A percentile compares a stretch with the other conserved stretches of the same genome.
Conservation (phyloP, 2,888 invertebrate species). For the Dolichomitus sp. region DNA sequence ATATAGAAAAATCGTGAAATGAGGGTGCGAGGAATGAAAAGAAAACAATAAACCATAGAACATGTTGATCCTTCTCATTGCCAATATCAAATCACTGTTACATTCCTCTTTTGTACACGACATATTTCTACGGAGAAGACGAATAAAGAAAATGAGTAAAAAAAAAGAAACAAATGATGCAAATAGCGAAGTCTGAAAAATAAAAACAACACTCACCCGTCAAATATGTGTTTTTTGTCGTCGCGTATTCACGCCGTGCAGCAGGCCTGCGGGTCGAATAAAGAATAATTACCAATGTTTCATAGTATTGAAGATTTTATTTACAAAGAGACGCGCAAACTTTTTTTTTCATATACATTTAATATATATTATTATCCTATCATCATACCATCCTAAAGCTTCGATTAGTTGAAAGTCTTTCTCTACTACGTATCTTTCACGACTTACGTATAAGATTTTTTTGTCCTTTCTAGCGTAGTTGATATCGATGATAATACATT, state of each 20-base stretch:
- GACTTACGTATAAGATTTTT: slow-evolving; percentile 59
- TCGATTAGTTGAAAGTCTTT: slow-evolving; percentile 41
- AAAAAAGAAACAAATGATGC: slow-evolving; percentile 15
- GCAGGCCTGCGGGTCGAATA: slow-evolving; percentile 39
- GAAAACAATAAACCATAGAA: slow-evolving; percentile 24
- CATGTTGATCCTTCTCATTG: slow-evolving; percentile 56
- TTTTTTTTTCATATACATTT: slow-evolving; percentile 61
- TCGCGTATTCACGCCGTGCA: slow-evolving; percentile 22
- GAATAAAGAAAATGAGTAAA: slow-evolving; percentile 59
- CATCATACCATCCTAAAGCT: slow-evolving; percentile 48
- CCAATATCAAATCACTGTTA: slow-evolving; percentile 68
- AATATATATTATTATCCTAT: slow-evolving; percentile 53
- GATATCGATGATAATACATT: slow-evolving; percentile 51
- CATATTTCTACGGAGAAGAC: slow-evolving; percentile 68
- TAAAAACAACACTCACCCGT: slow-evolving; percentile 39
- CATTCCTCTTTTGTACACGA: slow-evolving; percentile 73
- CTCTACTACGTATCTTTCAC: slow-evolving; percentile 46
- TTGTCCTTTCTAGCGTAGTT: slow-evolving; percentile 31
- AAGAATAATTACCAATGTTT: slow-evolving; percentile 25
- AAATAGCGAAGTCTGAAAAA: slow-evolving; percentile 32
- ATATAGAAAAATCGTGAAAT: slow-evolving; percentile 28
- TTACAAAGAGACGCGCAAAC: slow-evolving; percentile 64
- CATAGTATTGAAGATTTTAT: slow-evolving; percentile 66
- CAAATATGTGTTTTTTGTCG: slow-evolving; percentile 7
- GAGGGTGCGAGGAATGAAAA: slow-evolving; percentile 29